Percentiles rank a stretch among this genome's conserved stretches.
These are phyloP conservation scores for Ancistrus triradiatus DNA, from an alignment of 2,113 vertebrate genomes.

Conservation along the genomic window DNA sequence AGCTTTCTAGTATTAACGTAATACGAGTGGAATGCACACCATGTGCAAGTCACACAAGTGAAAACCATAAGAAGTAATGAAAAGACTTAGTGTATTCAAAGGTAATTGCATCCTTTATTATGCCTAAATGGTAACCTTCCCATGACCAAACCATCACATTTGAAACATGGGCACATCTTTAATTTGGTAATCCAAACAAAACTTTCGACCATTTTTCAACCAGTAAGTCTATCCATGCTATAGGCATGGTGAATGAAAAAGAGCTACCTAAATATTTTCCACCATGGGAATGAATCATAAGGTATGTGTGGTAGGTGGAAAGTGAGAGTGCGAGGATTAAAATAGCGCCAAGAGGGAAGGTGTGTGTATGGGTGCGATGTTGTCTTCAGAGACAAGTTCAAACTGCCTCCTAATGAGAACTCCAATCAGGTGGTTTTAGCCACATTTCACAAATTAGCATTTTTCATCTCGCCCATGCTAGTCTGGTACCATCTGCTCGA, in stretches of 20 bases:
- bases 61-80: no score
- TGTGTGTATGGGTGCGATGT: slow-evolving; percentile 41
- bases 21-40: no score
- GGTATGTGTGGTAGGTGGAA: slow-evolving; percentile 1
- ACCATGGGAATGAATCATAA: slow-evolving; percentile 17
- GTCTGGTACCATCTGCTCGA: slow-evolving; percentile 53
- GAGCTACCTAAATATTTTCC: background rate
- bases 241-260: background rate
- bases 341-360: slow-evolving; percentile 38
- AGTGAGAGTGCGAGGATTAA: slow-evolving; percentile 25
- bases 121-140: no score
- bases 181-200: background rate
- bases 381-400: slow-evolving; percentile 46
- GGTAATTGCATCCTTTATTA: no score
- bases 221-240: slow-evolving; percentile 5
- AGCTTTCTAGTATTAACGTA: no score
- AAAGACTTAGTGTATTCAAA: no score
- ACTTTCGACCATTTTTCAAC: background rate
- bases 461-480: slow-evolving; percentile 52
- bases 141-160: no score
- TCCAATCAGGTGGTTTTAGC: slow-evolving; percentile 58
- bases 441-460: slow-evolving; percentile 59
- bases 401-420: slow-evolving; percentile 50
- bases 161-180: background rate
- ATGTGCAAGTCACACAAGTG: no score